Evolutionary conservation across 1,140 invertebrate species (phyloP).

Genomic region (Drosophila leontia): DNA sequence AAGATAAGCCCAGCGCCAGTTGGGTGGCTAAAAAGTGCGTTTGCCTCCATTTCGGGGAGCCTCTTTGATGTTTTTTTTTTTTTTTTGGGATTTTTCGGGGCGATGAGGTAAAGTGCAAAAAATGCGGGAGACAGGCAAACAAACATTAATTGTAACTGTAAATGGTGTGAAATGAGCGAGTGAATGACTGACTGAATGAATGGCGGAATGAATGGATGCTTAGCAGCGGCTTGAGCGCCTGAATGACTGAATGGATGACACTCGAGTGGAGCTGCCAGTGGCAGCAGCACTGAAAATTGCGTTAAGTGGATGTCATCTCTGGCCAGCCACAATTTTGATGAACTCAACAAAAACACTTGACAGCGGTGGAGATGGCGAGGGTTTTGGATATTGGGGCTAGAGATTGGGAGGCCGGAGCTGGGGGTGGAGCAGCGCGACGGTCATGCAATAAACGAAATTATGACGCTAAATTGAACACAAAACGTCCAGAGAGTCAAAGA

Average conservation of each 20-base stretch:
- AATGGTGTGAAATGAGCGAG: slow-evolving; percentile 72
- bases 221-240: slow-evolving; percentile 47
- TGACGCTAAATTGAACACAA: slow-evolving; percentile 83
- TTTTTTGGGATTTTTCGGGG: neutral
- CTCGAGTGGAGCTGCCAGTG: slow-evolving; percentile 64
- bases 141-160: slow-evolving; percentile 81
- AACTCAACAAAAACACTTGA: slow-evolving; percentile 83
- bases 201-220: slow-evolving; percentile 57
- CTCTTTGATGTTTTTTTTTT: slow-evolving; percentile 59
- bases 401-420: neutral
- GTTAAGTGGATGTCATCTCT: slow-evolving; percentile 69
- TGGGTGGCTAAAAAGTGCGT: slow-evolving; percentile 2
- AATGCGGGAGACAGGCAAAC: slow-evolving; percentile 71
- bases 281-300: slow-evolving; percentile 65
- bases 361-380: slow-evolving; percentile 47
- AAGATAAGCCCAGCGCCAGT: slow-evolving; percentile 33
- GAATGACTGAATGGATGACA: slow-evolving; percentile 65
- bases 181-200: slow-evolving; percentile 50
- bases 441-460: slow-evolving; percentile 81
- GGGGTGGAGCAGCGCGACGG: slow-evolving; percentile 33
- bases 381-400: slow-evolving; percentile 1
- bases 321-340: slow-evolving; percentile 78
- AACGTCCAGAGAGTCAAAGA: slow-evolving; percentile 73
- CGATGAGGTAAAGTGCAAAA: slow-evolving; percentile 18
- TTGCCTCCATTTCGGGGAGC: slow-evolving; percentile 6